Conservation (phyloP, 2,113 vertebrate genomes). For the Redunca redunca region DNA sequence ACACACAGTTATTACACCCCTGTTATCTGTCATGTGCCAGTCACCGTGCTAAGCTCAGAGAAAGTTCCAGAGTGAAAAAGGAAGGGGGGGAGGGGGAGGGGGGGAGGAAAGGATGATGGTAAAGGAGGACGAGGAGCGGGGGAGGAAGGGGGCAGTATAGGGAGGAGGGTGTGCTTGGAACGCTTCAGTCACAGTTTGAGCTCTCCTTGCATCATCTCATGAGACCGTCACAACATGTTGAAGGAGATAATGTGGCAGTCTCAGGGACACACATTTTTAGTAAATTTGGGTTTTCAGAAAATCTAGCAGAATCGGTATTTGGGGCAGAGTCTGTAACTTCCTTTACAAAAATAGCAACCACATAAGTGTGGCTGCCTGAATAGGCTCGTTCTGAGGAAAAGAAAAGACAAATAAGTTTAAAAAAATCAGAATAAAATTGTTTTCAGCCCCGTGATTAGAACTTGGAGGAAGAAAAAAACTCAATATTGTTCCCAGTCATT, state of each 20-base stretch:
- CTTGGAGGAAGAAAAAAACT: not conserved
- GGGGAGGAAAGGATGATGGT: not conserved
- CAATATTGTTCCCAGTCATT: not conserved
- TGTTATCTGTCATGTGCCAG: fast-evolving
- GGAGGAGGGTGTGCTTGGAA: fast-evolving
- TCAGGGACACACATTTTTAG: not conserved
- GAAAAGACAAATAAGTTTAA: not conserved
- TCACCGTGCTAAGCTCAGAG: not conserved
- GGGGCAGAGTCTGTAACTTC: not conserved
- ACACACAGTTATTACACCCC: not conserved
- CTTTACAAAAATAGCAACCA: not conserved
- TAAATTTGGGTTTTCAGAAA: not conserved
- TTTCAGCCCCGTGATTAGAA: not conserved
- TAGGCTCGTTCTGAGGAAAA: not conserved
- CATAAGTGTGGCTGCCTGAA: not conserved
- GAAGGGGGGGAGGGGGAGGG: fast-evolving
- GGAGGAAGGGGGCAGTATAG: fast-evolving
- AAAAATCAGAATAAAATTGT: not conserved
- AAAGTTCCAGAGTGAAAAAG: not conserved
- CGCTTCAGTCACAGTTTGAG: not conserved
- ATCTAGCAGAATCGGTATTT: not conserved
- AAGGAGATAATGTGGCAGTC: not conserved
- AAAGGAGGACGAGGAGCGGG: fast-evolving
- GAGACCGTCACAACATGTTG: not conserved
- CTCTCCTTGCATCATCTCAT: not conserved